Base-by-base conservation (phyloP, 2,888 invertebrate species). In the Drosophila kanekoi region DNA sequence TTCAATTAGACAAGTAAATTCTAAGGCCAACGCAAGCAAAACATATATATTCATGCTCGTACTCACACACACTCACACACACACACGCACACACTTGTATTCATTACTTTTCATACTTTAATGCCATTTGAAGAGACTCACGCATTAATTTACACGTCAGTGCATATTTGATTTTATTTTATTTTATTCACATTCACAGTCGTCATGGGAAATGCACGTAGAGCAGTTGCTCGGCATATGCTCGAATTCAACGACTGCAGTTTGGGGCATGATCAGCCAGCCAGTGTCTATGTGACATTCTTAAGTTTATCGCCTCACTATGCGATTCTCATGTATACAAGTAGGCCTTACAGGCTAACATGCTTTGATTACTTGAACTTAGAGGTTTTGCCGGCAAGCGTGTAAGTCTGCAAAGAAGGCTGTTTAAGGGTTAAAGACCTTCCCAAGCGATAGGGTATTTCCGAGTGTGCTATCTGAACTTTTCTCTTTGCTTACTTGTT, bases 151-250 rank as follows among this genome's bases (percentile, higher is more conserved):
- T 79, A 67, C 85, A 82, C 71, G 66, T 72, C 65, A 85, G 70
- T 75, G 80, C 67, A 85, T 84, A 77, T 85, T 75, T 79, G 82
- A 85, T 85, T 85, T 81, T 68, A 62, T 68, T 69, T 85, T 75
- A 51, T 37, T 28, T 28, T 8, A 75, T 85, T 81, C 75, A 72
- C 62, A 70, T 72, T 75, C 67, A 48, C 64, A 43, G 58, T 44
- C 35, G 48, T 48, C 66, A 64, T 53, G 67, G 67, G 63, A 67
- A 77, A 64, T 61, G 73, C 77, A 64, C 38, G 60, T 11, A 11
- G 14, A 38, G 20, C 13, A 32, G 2, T 47, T 57, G 41, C 32
- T 45, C 40, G 43, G 51, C 72, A 77, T 58, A 47, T 52, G 65
- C 32, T 14, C 10, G 8, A 13, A 18, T 0, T 28, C 28, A 28